These are phyloP conservation scores for Leuciscus idus DNA, from an alignment of 2,113 vertebrate genomes.

Conservation along the genomic window DNA sequence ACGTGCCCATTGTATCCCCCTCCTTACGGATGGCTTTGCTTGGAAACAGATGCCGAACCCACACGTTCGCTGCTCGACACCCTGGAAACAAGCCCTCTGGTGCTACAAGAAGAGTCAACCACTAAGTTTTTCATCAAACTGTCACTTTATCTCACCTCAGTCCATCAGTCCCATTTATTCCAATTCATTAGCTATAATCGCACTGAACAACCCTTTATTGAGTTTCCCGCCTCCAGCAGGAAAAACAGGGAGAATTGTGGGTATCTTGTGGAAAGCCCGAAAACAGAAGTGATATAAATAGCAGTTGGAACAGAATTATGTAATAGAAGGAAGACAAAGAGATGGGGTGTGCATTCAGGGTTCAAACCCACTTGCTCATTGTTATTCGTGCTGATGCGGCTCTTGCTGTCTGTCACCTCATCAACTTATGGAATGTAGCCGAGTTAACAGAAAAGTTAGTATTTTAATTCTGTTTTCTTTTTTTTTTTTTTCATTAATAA, in stretches of 20 bases:
- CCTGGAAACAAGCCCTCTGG: slow-evolving; percentile 17
- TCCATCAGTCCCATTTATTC: slow-evolving; percentile 19
- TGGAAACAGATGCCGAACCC: not conserved
- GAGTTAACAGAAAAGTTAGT: not conserved
- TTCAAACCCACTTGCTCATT: slow-evolving; percentile 31
- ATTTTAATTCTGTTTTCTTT: not conserved
- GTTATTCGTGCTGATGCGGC: slow-evolving; percentile 25
- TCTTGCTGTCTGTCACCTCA: slow-evolving; percentile 23
- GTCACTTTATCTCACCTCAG: not conserved
- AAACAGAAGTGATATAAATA: slow-evolving; percentile 45
- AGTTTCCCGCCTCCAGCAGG: slow-evolving; percentile 19
- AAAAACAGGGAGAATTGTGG: slow-evolving; percentile 22
- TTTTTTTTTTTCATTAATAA: slow-evolving; percentile 1
- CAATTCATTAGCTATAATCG: slow-evolving; percentile 29
- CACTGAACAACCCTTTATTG: slow-evolving; percentile 1
- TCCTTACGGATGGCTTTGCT: not conserved
- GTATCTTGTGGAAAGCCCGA: slow-evolving; percentile 2
- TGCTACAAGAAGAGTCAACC: not conserved
- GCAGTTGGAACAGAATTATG: slow-evolving; percentile 43
- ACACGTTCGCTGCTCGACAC: not conserved
- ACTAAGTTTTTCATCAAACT: not conserved
- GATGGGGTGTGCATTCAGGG: not conserved
- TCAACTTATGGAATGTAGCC: not conserved
- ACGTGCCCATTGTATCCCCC: not conserved
- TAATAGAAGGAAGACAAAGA: slow-evolving; percentile 32